Percentiles rank a stretch among this genome's conserved stretches.
phyloP scores from a whole-genome alignment of 2,113 vertebrate genomes.

The Protobothrops mucrosquamatus region DNA sequence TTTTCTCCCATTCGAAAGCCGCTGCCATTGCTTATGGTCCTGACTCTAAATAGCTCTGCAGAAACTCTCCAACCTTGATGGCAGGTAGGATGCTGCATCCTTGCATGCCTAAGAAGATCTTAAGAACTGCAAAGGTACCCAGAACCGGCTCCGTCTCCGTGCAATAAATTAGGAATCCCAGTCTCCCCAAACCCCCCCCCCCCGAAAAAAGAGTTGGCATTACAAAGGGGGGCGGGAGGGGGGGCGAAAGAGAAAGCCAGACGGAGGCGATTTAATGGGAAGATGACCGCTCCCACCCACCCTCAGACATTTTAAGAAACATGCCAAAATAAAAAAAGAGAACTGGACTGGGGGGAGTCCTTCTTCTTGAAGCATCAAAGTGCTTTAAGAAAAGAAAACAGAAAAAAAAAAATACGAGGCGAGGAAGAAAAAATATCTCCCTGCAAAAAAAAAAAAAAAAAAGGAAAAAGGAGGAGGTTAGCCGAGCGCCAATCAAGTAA shows the following conservation, averaged over 20 bases:
- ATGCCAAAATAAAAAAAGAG: background rate
- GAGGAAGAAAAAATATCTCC: background rate
- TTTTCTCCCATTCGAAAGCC: background rate
- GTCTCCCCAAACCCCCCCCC: accelerated
- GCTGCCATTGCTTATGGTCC: too few species aligned
- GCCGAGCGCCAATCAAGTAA: conserved; percentile 40
- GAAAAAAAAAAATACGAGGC: background rate
- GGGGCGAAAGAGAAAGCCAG: background rate
- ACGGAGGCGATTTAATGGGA: background rate
- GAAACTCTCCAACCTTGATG: background rate
- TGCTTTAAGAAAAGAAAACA: background rate
- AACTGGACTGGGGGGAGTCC: background rate
- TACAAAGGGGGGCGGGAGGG: too few species aligned
- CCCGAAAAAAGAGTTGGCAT: background rate
- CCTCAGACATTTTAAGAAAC: background rate
- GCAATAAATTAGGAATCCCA: background rate
- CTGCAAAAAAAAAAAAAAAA: conserved; percentile 23
- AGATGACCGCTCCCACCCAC: background rate
- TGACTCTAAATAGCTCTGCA: too few species aligned
- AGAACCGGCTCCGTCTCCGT: background rate
- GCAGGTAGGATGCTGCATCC: background rate
- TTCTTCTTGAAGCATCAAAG: background rate
- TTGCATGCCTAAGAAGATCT: background rate
- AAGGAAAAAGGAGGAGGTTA: conserved; percentile 5
- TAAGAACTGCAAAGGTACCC: background rate